Evolutionary conservation across 2,113 vertebrate species (phyloP).

Genomic region (Eclectus roratus): DNA sequence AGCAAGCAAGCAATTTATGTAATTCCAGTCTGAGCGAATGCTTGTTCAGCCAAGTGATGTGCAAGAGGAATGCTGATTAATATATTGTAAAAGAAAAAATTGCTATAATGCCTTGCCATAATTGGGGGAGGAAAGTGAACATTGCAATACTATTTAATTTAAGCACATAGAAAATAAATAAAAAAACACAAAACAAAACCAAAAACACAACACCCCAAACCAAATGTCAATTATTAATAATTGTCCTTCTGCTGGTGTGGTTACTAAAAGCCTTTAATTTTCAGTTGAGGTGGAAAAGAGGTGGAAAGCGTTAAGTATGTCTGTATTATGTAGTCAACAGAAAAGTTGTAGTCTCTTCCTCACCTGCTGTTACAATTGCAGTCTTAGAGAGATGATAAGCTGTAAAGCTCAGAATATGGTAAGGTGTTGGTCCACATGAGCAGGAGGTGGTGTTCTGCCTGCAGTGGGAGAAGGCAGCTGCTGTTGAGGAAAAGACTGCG

Average conservation of each 20-base stretch:
- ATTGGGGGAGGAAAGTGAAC: neutral
- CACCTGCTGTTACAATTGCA: neutral
- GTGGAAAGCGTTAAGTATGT: neutral
- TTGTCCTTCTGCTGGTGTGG: neutral
- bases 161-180: neutral
- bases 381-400: neutral
- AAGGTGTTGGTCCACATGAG: fast-evolving
- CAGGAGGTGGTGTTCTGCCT: neutral
- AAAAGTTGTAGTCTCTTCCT: neutral
- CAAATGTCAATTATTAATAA: neutral
- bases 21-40: neutral
- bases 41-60: neutral
- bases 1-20: neutral
- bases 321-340: neutral
- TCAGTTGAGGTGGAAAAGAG: neutral
- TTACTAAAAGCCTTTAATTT: slow-evolving; percentile 3
- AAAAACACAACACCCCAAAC: neutral
- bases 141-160: slow-evolving; percentile 16
- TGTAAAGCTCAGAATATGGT: neutral
- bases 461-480: neutral
- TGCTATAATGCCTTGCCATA: neutral
- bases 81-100: neutral
- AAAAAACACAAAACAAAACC: neutral
- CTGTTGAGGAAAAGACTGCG: neutral
- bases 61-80: neutral